These are phyloP conservation scores for Sylvilagus bachmani DNA, from an alignment of 2,113 vertebrate species.

Conservation along the genomic window DNA sequence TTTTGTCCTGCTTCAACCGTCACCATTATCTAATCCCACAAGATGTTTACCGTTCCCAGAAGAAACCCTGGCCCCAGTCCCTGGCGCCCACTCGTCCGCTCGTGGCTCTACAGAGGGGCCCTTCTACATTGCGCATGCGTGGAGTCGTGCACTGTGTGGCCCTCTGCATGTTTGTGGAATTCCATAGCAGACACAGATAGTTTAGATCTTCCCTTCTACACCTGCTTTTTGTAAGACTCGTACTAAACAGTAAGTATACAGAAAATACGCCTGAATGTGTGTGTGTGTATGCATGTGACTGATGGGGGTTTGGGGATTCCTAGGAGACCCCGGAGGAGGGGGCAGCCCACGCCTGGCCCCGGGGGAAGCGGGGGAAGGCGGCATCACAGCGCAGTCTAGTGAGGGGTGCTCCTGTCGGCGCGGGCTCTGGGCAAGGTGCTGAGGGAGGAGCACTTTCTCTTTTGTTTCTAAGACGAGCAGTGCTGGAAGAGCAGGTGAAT, in stretches of 20 bases:
- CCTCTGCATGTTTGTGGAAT: background rate
- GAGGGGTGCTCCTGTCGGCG: background rate
- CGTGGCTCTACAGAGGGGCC: background rate
- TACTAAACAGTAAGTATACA: background rate
- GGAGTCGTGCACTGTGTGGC: background rate
- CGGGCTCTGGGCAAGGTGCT: background rate
- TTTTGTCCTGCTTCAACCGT: background rate
- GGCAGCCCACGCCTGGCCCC: background rate
- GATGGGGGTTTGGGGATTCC: background rate
- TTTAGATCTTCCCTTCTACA: background rate
- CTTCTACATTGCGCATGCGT: background rate
- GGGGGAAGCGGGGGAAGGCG: background rate
- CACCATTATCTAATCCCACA: background rate
- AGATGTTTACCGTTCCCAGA: background rate
- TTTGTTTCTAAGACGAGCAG: conserved; percentile 49
- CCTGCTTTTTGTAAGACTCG: background rate
- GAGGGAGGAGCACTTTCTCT: conserved; percentile 2
- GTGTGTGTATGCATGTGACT: background rate
- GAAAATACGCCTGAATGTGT: background rate
- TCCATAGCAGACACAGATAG: background rate
- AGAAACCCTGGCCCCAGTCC: background rate
- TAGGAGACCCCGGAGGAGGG: background rate
- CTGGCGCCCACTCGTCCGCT: background rate
- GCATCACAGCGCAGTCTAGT: background rate
- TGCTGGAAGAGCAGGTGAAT: conserved; percentile 65